Conservation (phyloP, 2,113 vertebrate species). For the Erythrolamprus reginae region DNA sequence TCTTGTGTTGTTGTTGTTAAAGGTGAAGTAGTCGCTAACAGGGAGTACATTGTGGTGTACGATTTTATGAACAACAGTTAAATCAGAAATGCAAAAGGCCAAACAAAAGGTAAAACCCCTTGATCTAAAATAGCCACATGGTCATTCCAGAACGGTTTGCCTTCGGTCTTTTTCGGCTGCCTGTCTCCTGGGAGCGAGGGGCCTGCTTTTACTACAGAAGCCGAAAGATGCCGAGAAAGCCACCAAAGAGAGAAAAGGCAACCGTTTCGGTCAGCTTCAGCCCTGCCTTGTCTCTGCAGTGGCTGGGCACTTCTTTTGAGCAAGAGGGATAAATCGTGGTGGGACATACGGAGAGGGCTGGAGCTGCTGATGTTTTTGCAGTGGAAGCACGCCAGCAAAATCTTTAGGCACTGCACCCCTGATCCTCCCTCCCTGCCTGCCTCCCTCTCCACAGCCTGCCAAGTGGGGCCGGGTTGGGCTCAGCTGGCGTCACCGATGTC, state of each 20-base stretch:
- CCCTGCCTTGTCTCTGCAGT: background rate
- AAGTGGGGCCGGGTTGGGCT: constrained; percentile 21
- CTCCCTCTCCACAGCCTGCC: constrained; percentile 10
- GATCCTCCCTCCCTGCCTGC: background rate
- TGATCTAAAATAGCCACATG: background rate
- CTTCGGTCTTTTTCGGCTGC: constrained; percentile 2
- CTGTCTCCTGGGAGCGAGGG: background rate
- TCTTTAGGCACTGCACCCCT: constrained; percentile 22
- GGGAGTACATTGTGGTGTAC: too few relatives aligned
- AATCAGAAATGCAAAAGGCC: background rate
- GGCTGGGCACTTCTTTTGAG: background rate
- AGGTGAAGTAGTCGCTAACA: too few relatives aligned
- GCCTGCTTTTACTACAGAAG: constrained; percentile 9
- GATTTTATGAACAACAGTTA: too few relatives aligned
- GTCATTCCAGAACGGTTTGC: background rate
- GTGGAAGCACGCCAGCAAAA: constrained; percentile 17
- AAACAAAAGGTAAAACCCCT: background rate
- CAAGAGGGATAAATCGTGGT: background rate
- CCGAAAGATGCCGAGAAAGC: background rate
- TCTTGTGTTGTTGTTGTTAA: too few relatives aligned
- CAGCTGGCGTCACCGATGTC: constrained; percentile 25
- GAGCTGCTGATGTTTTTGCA: constrained; percentile 19
- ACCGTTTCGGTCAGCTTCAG: background rate
- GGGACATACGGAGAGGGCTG: constrained; percentile 1
- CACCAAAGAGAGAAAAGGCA: background rate